These are phyloP conservation scores for Heliconius eleuchia DNA, from an alignment of 1,140 invertebrate species.

Conservation along the genomic window DNA sequence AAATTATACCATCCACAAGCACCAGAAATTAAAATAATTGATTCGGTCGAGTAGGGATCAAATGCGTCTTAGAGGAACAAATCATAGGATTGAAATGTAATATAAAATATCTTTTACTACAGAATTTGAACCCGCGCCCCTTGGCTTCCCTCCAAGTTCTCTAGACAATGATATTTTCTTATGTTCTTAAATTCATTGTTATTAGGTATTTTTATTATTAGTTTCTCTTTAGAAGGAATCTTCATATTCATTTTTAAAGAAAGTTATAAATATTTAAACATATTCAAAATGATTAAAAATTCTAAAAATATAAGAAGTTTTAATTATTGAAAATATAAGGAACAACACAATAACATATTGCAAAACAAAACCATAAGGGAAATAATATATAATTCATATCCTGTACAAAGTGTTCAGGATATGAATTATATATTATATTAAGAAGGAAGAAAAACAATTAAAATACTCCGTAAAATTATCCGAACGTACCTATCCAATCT, in stretches of 20 bases:
- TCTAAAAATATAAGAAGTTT: too few relatives aligned
- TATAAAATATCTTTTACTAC: neutral
- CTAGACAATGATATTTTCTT: too few relatives aligned
- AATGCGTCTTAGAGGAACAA: too few relatives aligned
- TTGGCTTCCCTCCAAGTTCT: neutral
- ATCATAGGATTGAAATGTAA: neutral
- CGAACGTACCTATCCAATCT: neutral
- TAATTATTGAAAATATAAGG: too few relatives aligned
- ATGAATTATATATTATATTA: neutral
- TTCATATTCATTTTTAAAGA: too few relatives aligned
- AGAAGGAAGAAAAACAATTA: neutral
- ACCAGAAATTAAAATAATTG: too few relatives aligned
- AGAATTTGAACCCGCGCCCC: neutral
- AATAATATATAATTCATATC: neutral
- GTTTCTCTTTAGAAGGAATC: too few relatives aligned
- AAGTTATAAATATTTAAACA: too few relatives aligned
- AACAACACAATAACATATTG: neutral
- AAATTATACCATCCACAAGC: too few relatives aligned
- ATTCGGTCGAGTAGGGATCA: too few relatives aligned
- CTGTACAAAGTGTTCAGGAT: neutral
- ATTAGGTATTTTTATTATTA: neutral
- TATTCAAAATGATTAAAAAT: too few relatives aligned
- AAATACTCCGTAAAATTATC: neutral
- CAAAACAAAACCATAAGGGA: neutral
- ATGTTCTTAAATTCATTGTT: neutral